Evolutionary conservation across 2,113 vertebrate species (phyloP).

Genomic region (Candoia aspera): DNA sequence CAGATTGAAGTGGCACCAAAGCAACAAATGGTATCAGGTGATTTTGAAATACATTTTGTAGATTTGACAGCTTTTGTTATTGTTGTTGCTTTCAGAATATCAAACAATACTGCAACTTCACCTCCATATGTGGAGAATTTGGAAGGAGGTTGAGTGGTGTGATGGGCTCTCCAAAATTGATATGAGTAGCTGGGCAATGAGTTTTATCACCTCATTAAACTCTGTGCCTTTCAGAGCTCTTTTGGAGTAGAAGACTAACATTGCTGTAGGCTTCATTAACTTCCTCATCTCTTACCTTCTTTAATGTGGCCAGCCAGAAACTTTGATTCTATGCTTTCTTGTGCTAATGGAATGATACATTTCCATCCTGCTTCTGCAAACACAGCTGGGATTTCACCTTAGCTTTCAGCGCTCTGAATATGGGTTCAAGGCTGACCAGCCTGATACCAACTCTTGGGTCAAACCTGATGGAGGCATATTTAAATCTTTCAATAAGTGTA

Average conservation of each 20-base stretch:
- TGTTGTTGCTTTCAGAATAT: not conserved
- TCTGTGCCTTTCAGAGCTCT: not conserved
- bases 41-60: not conserved
- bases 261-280: not conserved
- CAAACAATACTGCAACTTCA: not conserved
- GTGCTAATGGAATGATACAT: not conserved
- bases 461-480: not conserved
- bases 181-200: not conserved
- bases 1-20: not conserved
- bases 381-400: not conserved
- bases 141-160: not conserved
- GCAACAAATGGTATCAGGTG: not conserved
- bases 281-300: not conserved
- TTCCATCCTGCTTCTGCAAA: not conserved
- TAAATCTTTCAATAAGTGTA: not conserved
- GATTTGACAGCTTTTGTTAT: not conserved
- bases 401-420: not conserved
- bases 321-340: not conserved
- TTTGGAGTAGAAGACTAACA: not conserved
- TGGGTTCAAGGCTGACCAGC: not conserved
- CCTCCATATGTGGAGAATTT: not conserved
- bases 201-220: not conserved
- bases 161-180: not conserved
- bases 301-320: not conserved
- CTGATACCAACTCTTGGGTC: not conserved